Conservation (phyloP, 1,140 invertebrate species). For the Hetaerina americana region DNA sequence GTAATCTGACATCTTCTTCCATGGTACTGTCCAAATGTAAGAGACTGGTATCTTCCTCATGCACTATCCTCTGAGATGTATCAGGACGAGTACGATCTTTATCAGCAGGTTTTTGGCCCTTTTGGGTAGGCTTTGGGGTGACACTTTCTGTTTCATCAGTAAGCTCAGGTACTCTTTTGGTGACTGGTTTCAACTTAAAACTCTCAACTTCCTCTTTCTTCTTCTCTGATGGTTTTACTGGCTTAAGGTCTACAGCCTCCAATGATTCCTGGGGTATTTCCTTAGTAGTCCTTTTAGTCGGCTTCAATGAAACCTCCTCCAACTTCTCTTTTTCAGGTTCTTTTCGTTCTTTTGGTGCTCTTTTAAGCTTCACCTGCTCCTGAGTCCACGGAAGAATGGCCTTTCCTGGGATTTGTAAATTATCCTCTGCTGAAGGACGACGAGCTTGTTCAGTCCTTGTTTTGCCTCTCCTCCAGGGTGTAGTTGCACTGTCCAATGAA, state of each 20-base stretch:
- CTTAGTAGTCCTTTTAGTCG: slow-evolving; percentile 24
- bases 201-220: not conserved
- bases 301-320: slow-evolving; percentile 31
- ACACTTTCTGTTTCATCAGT: not conserved
- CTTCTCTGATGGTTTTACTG: not conserved
- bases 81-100: slow-evolving; percentile 11
- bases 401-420: not conserved
- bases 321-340: slow-evolving; percentile 23
- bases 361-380: slow-evolving; percentile 19
- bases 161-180: not conserved
- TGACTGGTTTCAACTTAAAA: not conserved
- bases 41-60: not conserved
- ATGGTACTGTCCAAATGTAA: not conserved
- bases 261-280: slow-evolving; percentile 14
- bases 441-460: not conserved
- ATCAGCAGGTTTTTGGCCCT: not conserved
- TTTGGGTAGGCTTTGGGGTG: not conserved
- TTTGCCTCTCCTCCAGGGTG: not conserved
- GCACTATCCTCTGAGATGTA: slow-evolving; percentile 18
- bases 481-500: slow-evolving; percentile 4
- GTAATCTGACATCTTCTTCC: not conserved
- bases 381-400: slow-evolving; percentile 17
- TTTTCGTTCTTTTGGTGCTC: slow-evolving; percentile 17
- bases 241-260: slow-evolving; percentile 7
- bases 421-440: not conserved